phyloP scores from a whole-genome alignment of 2,113 vertebrate genomes.

The Crotalus horridus region DNA sequence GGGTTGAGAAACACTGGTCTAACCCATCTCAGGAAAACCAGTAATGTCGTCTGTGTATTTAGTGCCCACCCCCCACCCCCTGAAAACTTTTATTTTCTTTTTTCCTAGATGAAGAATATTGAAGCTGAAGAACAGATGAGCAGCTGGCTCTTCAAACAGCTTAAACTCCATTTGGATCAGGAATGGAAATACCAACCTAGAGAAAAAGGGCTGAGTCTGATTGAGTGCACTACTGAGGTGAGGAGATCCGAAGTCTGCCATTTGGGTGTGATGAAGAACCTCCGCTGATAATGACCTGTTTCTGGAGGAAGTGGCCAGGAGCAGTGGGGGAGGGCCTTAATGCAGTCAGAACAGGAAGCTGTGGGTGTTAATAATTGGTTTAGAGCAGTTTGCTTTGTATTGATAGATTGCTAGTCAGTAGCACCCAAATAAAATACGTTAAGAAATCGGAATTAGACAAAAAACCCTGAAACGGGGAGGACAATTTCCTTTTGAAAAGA shows the following conservation, averaged over 20 bases:
- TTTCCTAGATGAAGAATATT: constrained; percentile 60
- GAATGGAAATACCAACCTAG: constrained; percentile 85
- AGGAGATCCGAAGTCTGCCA: neutral
- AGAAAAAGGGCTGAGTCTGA: constrained; percentile 84
- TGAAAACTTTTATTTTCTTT: neutral
- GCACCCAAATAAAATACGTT: too few relatives aligned
- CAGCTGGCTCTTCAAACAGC: constrained; percentile 86
- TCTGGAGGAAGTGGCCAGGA: neutral
- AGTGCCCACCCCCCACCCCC: too few relatives aligned
- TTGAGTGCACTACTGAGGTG: constrained; percentile 83
- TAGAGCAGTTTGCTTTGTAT: neutral
- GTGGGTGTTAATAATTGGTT: too few relatives aligned
- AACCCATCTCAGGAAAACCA: neutral
- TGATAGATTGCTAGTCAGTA: too few relatives aligned
- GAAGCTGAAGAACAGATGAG: constrained; percentile 62
- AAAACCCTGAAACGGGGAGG: too few relatives aligned
- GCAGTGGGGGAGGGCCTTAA: neutral
- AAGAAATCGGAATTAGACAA: too few relatives aligned
- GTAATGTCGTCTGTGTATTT: neutral
- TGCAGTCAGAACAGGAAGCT: neutral
- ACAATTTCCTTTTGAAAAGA: too few relatives aligned
- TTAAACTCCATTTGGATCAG: constrained; percentile 83
- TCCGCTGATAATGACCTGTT: neutral
- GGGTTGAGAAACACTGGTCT: neutral
- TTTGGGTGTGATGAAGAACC: neutral